A percentile compares a stretch with the other conserved stretches of the same genome.
phyloP scores from a whole-genome alignment of 1,140 invertebrate genomes.

The Apis dorsata region DNA sequence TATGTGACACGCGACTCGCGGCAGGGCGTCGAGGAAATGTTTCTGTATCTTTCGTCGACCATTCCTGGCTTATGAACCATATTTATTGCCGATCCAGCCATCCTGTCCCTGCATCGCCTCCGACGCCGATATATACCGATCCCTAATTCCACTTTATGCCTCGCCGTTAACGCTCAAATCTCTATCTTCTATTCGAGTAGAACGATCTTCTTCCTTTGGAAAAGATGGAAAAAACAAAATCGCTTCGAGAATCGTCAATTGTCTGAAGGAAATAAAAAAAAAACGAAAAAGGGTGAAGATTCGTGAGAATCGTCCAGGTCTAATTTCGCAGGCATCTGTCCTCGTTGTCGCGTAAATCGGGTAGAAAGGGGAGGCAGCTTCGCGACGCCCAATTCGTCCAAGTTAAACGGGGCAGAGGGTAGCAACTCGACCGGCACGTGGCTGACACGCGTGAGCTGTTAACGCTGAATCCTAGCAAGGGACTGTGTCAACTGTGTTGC shows the following conservation, averaged over 20 bases:
- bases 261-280: not conserved
- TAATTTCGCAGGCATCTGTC: conserved; percentile 52
- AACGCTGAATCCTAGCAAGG: conserved; percentile 46
- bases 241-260: too few species aligned
- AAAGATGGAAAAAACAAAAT: not conserved
- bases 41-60: conserved; percentile 70
- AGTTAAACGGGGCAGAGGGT: conserved; percentile 62
- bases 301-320: conserved; percentile 34
- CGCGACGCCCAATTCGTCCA: conserved; percentile 55
- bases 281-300: not conserved
- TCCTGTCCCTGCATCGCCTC: conserved; percentile 27
- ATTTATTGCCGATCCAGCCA: conserved; percentile 69
- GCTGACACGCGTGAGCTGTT: conserved; percentile 68
- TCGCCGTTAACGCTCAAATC: not conserved
- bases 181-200: not conserved
- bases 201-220: too few species aligned
- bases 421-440: conserved; percentile 61
- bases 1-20: conserved; percentile 73
- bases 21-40: conserved; percentile 59
- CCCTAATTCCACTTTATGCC: conserved; percentile 55
- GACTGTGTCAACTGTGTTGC: conserved; percentile 18
- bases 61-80: conserved; percentile 73
- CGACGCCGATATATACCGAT: conserved; percentile 48
- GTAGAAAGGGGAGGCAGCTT: conserved; percentile 56
- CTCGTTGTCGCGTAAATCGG: conserved; percentile 53